Evolutionary conservation across 2,113 vertebrate genomes (phyloP).

Genomic region (Canis aureus): DNA sequence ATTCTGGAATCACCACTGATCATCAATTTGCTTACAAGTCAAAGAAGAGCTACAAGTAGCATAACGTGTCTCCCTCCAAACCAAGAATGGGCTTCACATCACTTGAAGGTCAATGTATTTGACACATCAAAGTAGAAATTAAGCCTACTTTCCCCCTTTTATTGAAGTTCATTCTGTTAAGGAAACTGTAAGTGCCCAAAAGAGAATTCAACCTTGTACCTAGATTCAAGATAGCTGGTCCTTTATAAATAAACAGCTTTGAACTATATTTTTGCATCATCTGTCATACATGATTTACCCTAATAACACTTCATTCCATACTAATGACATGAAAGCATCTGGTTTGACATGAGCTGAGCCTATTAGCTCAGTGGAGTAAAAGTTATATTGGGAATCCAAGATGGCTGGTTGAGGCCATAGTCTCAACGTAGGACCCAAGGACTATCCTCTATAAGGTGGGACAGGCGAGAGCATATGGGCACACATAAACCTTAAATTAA

Average conservation of each 20-base stretch:
- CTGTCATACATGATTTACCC: not conserved
- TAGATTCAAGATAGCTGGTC: not conserved
- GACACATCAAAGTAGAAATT: not conserved
- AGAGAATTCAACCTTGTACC: not conserved
- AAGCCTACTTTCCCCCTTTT: not conserved
- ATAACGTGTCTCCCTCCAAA: not conserved
- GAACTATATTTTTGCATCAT: not conserved
- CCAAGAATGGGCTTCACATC: not conserved
- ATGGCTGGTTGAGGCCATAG: not conserved
- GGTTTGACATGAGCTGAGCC: not conserved
- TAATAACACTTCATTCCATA: not conserved
- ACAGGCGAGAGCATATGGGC: not conserved
- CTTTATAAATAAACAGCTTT: not conserved
- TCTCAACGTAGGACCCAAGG: not conserved
- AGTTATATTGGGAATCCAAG: not conserved
- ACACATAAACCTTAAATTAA: not conserved
- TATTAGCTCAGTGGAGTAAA: not conserved
- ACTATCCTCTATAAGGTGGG: not conserved
- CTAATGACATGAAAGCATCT: not conserved
- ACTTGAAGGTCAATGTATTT: not conserved
- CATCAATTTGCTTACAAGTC: not conserved
- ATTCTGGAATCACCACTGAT: not conserved
- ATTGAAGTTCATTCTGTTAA: not conserved
- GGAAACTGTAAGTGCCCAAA: not conserved
- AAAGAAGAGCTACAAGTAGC: not conserved